Percentiles rank a stretch among this genome's conserved stretches.
These are phyloP conservation scores for Oncorhynchus nerka DNA, from an alignment of 2,113 vertebrate species.

Conservation along the genomic window DNA sequence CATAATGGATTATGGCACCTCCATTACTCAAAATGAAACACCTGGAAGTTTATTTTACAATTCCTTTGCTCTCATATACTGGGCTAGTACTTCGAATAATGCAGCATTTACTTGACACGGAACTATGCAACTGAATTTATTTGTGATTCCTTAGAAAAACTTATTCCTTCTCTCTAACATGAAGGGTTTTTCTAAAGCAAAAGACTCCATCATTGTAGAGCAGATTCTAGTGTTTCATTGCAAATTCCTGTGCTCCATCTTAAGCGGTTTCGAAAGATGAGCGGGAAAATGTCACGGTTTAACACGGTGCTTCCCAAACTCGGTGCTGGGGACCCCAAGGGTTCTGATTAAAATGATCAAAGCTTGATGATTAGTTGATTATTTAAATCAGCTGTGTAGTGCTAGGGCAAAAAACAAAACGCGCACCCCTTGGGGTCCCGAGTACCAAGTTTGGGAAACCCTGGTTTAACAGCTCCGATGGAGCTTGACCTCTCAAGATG, in stretches of 20 bases:
- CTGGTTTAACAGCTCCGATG: conserved; percentile 13
- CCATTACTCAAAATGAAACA: conserved; percentile 53
- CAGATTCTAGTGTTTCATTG: neutral
- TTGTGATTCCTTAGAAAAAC: conserved; percentile 6
- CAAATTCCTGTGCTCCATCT: neutral
- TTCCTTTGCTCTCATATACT: conserved; percentile 15
- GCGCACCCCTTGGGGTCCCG: no score
- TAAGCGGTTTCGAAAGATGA: neutral
- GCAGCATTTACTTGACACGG: conserved; percentile 25
- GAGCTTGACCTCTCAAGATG: conserved; percentile 55
- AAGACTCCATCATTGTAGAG: neutral
- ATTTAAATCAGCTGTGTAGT: no score
- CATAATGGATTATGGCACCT: conserved; percentile 47
- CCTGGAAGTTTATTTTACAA: conserved; percentile 51
- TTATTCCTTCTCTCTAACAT: neutral
- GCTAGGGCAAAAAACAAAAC: no score
- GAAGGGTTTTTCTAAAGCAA: conserved; percentile 1
- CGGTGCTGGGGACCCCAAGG: no score
- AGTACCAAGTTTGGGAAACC: no score
- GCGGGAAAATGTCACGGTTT: conserved; percentile 25
- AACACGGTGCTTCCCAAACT: neutral
- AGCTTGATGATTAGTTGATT: no score
- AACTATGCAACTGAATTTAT: conserved; percentile 20
- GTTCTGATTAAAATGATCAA: no score
- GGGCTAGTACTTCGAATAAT: conserved; percentile 21